Evolutionary conservation across 2,113 vertebrate species (phyloP).

Genomic region (Sula dactylatra): DNA sequence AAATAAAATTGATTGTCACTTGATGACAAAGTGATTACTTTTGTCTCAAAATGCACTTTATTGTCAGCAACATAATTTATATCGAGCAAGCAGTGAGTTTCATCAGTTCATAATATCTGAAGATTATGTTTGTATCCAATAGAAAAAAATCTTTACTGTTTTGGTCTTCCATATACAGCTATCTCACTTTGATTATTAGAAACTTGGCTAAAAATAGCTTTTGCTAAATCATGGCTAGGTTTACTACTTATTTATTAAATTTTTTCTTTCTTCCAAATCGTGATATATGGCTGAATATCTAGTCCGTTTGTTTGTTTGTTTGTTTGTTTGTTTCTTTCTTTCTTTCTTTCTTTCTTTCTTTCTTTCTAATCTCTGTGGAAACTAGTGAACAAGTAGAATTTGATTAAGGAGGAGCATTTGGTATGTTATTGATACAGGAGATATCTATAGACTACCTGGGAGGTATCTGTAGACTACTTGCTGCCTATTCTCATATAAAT

Average conservation of each 20-base stretch:
- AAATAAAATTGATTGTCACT: constrained; percentile 1
- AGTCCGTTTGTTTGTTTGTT: neutral
- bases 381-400: neutral
- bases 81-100: neutral
- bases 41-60: neutral
- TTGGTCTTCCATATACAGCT: neutral
- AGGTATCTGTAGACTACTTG: neutral
- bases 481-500: neutral
- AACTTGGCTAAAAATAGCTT: neutral
- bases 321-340: neutral
- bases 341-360: neutral
- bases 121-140: neutral
- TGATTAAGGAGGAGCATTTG: neutral
- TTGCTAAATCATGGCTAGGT: neutral
- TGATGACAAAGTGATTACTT: neutral
- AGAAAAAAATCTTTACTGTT: neutral
- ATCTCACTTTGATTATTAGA: neutral
- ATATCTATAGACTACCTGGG: neutral
- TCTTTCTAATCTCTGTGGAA: neutral
- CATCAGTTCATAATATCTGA: neutral
- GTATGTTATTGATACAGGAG: neutral
- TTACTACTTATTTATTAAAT: neutral
- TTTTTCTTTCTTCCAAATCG: neutral
- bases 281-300: neutral
- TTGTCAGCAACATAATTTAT: neutral